Percentiles rank a stretch among this genome's conserved stretches.
phyloP scores from a whole-genome alignment of 2,888 invertebrate species.

The Hirtodrosophila histrioides region DNA sequence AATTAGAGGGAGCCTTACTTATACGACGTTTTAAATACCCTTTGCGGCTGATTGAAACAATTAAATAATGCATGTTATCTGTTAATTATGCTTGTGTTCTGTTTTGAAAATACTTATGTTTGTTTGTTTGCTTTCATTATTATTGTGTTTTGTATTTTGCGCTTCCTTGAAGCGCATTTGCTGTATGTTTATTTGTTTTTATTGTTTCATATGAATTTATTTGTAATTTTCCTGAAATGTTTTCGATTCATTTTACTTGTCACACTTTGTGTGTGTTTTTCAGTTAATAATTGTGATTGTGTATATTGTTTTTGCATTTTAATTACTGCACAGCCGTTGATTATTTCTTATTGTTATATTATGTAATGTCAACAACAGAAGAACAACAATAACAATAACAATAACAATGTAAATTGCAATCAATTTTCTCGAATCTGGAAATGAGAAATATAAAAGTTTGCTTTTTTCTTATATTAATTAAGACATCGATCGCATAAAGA shows the following conservation, averaged over 20 bases:
- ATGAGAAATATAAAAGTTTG: slow-evolving; percentile 1
- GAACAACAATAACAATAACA: background rate
- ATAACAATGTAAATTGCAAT: slow-evolving; percentile 20
- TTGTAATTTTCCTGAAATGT: slow-evolving; percentile 47
- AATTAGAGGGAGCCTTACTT: slow-evolving; percentile 24
- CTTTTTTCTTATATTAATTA: slow-evolving; percentile 19
- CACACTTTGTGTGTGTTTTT: slow-evolving; percentile 41
- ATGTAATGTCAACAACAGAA: slow-evolving; percentile 19
- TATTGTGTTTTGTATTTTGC: slow-evolving; percentile 35
- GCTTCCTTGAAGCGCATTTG: slow-evolving; percentile 57
- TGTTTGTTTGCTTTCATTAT: slow-evolving; percentile 6
- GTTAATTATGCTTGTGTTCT: slow-evolving; percentile 35
- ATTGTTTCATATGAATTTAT: slow-evolving; percentile 28
- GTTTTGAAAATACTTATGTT: slow-evolving; percentile 25
- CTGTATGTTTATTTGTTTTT: slow-evolving; percentile 29
- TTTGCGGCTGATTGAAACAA: slow-evolving; percentile 19
- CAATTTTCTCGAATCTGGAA: slow-evolving; percentile 35
- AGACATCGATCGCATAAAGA: slow-evolving; percentile 22
- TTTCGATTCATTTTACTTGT: slow-evolving; percentile 30
- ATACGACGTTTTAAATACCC: background rate
- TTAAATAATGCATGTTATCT: slow-evolving; percentile 37
- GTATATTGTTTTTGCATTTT: slow-evolving; percentile 45
- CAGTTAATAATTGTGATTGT: slow-evolving; percentile 11
- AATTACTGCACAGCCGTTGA: slow-evolving; percentile 52
- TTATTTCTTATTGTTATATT: slow-evolving; percentile 56